phyloP scores from a whole-genome alignment of 92 coral and sea anemone genomes.

The Porites evermanni region DNA sequence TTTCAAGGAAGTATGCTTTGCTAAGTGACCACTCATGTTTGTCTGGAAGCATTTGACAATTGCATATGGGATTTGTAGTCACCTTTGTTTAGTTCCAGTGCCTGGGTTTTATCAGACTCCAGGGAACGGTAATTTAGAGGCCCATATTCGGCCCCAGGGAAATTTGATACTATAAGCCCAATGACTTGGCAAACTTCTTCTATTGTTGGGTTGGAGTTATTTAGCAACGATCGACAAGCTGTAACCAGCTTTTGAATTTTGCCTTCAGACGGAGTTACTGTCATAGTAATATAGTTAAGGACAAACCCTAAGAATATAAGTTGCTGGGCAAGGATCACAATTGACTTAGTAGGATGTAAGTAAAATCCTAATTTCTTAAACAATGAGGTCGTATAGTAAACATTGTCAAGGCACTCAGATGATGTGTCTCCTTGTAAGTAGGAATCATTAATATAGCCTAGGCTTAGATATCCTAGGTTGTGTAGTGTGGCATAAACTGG shows the following conservation, averaged over 20 bases:
- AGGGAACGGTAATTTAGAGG: constrained; percentile 30
- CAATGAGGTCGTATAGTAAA: constrained; percentile 11
- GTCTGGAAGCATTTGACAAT: not conserved
- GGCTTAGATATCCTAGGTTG: constrained; percentile 36
- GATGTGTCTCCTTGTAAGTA: constrained; percentile 29
- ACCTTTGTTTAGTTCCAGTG: too few species aligned
- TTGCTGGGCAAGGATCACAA: constrained; percentile 1
- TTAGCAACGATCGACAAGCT: constrained; percentile 13
- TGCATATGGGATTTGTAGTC: too few species aligned
- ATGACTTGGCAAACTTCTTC: constrained; percentile 55
- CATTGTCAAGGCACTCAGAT: constrained; percentile 18
- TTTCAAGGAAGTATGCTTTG: constrained; percentile 32
- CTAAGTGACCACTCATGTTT: constrained; percentile 53
- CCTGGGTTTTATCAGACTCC: constrained; percentile 22
- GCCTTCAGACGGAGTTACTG: constrained; percentile 30
- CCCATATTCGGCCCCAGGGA: not conserved
- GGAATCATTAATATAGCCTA: constrained; percentile 41
- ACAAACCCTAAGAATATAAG: constrained; percentile 45
- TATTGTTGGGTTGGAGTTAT: constrained; percentile 18
- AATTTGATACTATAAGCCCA: constrained; percentile 13
- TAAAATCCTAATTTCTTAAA: constrained; percentile 26
- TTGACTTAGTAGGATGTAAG: constrained; percentile 27
- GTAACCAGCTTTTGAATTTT: constrained; percentile 27
- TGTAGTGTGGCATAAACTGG: constrained; percentile 34
- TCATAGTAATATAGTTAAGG: constrained; percentile 54